A percentile compares a stretch with the other conserved stretches of the same genome.
Conservation (phyloP, 53 echinoderm and acorn worm species). For the Arbacia lixula region DNA sequence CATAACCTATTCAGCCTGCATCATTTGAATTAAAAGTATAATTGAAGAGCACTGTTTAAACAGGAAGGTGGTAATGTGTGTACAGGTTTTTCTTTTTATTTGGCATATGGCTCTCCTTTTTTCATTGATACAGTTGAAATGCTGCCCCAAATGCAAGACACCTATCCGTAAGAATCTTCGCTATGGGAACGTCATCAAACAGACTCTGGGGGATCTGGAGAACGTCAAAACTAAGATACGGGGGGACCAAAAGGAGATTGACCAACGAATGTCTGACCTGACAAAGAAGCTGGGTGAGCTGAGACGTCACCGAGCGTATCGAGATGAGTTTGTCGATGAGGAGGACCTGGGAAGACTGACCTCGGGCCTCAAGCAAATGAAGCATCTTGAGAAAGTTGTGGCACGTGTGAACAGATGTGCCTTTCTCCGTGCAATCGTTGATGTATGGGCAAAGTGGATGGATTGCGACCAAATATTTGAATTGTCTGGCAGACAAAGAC, state of each 20-base stretch:
- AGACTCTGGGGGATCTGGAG: slow-evolving; percentile 66
- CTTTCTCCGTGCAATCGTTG: slow-evolving; percentile 8
- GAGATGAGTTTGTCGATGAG: neutral
- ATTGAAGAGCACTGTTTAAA: too few relatives aligned
- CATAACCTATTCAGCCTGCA: too few relatives aligned
- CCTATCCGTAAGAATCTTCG: slow-evolving; percentile 70
- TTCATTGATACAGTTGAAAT: slow-evolving; percentile 64
- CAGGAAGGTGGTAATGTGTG: too few relatives aligned
- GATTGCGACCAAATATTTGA: too few relatives aligned
- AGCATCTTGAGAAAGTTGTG: slow-evolving; percentile 25
- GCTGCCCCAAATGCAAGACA: slow-evolving; percentile 76
- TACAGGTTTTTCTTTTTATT: too few relatives aligned
- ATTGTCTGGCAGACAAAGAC: neutral
- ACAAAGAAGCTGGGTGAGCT: neutral
- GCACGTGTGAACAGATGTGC: slow-evolving; percentile 37
- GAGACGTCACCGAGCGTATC: neutral
- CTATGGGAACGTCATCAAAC: slow-evolving; percentile 76
- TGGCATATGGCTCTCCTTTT: too few relatives aligned
- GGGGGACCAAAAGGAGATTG: slow-evolving; percentile 52
- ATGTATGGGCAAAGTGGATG: neutral
- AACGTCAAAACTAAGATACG: slow-evolving; percentile 66
- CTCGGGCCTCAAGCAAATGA: neutral
- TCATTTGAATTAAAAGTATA: too few relatives aligned
- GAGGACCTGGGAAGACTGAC: neutral
- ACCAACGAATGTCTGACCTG: slow-evolving; percentile 13